Base-by-base conservation (phyloP, 2,888 invertebrate genomes). In the Lithophane semibrunnea region DNA sequence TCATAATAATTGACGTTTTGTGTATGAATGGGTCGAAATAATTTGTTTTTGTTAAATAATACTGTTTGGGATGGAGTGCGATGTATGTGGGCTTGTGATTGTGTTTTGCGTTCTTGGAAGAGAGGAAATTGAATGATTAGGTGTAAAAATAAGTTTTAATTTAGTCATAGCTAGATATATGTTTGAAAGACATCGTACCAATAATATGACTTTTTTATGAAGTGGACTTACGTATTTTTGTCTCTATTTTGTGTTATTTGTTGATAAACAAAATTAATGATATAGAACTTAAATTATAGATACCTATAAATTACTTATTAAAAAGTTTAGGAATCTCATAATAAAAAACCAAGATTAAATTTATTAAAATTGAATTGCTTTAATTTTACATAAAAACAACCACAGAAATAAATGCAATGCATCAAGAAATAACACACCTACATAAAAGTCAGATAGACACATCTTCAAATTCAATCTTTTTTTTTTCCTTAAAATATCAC, bases 31-130 rank as follows among this genome's bases (percentile, higher is more conserved):
- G 89, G 56, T 58, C 54, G 72, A 77, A 80, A 87, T 88, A 91
- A 90, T 91, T 91, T 90, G 91, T 89, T 88, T 87, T 89, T 88
- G 85, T 88, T 81, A 84, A 79, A 84, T 86, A 88, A 86, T 78
- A 24, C 68, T 79, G 65, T 79, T 75, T 81, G 56, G 75, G 13
- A n/a, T 76, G 47, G 21, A 85, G 68, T 75, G 66, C 77, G 60
- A 87, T 87, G 77, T 80, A 85, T 85, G 85, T 82, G 88, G 84
- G 75, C 80, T 77, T 80, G 73, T 65, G 54, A 63, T 72, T 18
- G 63, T 73, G 37, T 64, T 81, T 65, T 0, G 9, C 63, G 24
- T 84, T 85, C 85, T 61, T 12, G 66, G 79, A 82, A 84, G 12
- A 75, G 54, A 74, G 72, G 75, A 63, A 80, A 79, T 75, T 71